Percentiles rank a stretch among this genome's conserved stretches.
Conservation (phyloP, 2,113 vertebrate species). For the Clarias gariepinus region DNA sequence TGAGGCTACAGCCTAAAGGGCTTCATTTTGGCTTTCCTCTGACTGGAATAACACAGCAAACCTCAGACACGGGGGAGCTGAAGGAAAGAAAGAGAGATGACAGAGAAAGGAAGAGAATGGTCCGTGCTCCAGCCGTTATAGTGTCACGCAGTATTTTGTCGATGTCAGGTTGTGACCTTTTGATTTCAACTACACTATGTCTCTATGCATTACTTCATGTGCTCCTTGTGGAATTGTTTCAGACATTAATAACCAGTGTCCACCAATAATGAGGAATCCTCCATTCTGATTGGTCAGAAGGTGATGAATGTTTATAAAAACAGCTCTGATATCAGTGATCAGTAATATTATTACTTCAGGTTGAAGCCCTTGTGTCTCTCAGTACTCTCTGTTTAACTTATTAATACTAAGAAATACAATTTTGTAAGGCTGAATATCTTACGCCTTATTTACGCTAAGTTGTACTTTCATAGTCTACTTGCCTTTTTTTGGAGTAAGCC, state of each 20-base stretch:
- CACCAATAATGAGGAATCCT: background rate
- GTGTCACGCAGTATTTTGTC: slow-evolving; percentile 4
- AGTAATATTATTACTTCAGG: no score
- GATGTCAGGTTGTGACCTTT: background rate
- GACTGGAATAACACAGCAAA: slow-evolving; percentile 52
- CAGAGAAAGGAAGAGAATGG: slow-evolving; percentile 12
- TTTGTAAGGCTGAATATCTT: no score
- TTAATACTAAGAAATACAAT: no score
- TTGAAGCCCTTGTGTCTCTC: no score
- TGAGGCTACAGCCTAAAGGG: slow-evolving; percentile 52
- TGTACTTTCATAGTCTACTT: no score
- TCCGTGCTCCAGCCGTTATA: background rate
- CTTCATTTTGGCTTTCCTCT: slow-evolving; percentile 60
- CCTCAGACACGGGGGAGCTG: slow-evolving; percentile 33
- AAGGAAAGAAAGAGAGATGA: slow-evolving; percentile 8
- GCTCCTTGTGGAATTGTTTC: background rate
- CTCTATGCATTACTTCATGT: background rate
- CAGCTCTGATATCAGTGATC: background rate
- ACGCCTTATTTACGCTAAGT: no score
- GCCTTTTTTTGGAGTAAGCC: no score
- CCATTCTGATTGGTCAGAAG: background rate
- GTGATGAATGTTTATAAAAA: background rate
- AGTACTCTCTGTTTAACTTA: no score
- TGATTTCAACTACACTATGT: background rate
- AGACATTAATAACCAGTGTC: background rate